Base-by-base conservation (phyloP, 2,888 invertebrate species). In the Eilema depressum region DNA sequence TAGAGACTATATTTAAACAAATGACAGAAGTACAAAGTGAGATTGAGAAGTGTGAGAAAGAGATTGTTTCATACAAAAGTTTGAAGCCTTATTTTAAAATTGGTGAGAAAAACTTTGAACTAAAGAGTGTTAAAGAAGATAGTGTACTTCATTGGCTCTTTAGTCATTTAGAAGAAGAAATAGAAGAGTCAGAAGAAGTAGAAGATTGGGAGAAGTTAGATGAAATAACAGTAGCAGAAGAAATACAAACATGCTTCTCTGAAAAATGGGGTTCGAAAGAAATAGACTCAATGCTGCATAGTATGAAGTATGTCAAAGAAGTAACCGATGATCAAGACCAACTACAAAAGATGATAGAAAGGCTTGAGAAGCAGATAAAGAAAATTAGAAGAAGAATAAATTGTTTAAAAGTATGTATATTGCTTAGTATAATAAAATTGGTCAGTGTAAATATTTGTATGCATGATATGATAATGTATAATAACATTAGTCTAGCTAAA, bases 1-100 rank as follows among this genome's bases (percentile, higher is more conserved):
- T 93, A 57, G 91, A 92, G 68, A 87, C 81, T 68, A 83, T 92
- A 70, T 92, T 87, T 70, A 89, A 90, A 74, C 83, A 91, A 76
- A 92, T 94, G 91, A 88, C 87, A 10, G 88, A 89, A 66, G 61
- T 94, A 4, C 94, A 94, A 74, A 89, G 83, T 28, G 91, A 94
- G 63, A 90, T 94, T 70, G 93, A 94, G 37, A 93, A 92, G 68
- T 94, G 93, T 75, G 93, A 94, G 63, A 91, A 85, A 69, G 91
- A 92, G 64, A 85, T 95, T 23, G 59, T 94, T 12, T 83, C 87
- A 0, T 93, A 93, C 71, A 89, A 87, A 78, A 85, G 68, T 70
- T 73, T 94, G 3, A 92, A 89, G 66, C 82, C 85, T 0, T 83
- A 89, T 77, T 78, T 95, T 1, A 91, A 85, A 81, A 85, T 88